Conservation (phyloP, 2,888 invertebrate species). For the Elegia similella region DNA sequence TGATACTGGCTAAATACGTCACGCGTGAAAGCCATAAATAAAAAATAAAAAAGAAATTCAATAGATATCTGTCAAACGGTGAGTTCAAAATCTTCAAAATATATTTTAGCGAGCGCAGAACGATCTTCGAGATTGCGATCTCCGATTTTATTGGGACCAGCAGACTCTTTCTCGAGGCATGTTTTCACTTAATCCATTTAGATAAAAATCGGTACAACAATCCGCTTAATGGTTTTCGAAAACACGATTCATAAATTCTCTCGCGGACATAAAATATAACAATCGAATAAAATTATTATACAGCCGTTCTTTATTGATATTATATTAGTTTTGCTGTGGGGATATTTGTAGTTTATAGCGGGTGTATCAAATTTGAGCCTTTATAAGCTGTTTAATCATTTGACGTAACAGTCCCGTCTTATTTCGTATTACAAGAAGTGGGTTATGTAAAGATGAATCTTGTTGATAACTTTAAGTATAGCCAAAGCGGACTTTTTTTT, state of each 20-base stretch:
- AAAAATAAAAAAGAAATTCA: no score
- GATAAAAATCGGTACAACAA: slow-evolving; percentile 53
- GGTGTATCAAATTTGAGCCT: no score
- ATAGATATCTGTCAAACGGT: slow-evolving; percentile 1
- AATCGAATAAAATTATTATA: slow-evolving; percentile 20
- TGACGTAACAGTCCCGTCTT: no score
- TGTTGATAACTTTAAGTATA: no score
- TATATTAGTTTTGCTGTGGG: slow-evolving; percentile 3
- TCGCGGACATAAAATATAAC: slow-evolving; percentile 17
- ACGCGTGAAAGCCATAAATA: no score
- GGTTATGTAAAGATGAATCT: no score
- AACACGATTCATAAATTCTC: slow-evolving; percentile 40
- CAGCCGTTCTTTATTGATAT: slow-evolving; percentile 12
- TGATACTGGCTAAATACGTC: no score
- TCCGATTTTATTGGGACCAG: slow-evolving; percentile 44
- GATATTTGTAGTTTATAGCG: background rate
- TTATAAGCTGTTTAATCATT: no score
- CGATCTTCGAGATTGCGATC: slow-evolving; percentile 41
- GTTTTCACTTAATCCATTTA: slow-evolving; percentile 63
- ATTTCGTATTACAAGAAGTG: no score
- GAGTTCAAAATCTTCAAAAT: slow-evolving; percentile 3
- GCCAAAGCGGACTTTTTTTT: no score
- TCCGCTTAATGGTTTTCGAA: slow-evolving; percentile 46
- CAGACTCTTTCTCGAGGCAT: slow-evolving; percentile 39
- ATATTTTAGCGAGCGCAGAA: slow-evolving; percentile 12